Percentiles rank a stretch among this genome's conserved stretches.
These are phyloP conservation scores for Ennomos quercinarius DNA, from an alignment of 2,888 invertebrate genomes.

Conservation along the genomic window DNA sequence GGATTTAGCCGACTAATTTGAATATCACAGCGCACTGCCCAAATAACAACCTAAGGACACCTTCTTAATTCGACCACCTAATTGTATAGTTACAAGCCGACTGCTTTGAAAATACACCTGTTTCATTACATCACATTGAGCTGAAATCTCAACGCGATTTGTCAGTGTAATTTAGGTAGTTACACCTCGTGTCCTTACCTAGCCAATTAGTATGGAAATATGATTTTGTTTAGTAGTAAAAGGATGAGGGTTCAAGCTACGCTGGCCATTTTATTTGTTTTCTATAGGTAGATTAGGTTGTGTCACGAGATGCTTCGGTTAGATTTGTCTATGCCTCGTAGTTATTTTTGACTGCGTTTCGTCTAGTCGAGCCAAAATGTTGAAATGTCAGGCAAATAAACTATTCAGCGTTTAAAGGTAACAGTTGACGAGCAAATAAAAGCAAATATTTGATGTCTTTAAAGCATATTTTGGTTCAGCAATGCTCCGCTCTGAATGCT, in stretches of 20 bases:
- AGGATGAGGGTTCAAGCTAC: constrained; percentile 35
- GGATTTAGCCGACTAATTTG: constrained; percentile 55
- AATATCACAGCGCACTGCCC: constrained; percentile 30
- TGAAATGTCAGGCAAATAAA: constrained; percentile 59
- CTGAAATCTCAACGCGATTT: constrained; percentile 19
- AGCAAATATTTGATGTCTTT: neutral
- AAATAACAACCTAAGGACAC: constrained; percentile 6
- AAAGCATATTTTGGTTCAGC: constrained; percentile 7
- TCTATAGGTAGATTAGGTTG: constrained; percentile 38
- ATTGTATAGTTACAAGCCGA: constrained; percentile 28
- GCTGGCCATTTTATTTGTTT: constrained; percentile 40
- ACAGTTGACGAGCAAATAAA: constrained; percentile 14
- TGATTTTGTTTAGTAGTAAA: constrained; percentile 36
- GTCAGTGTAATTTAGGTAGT: constrained; percentile 29
- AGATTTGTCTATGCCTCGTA: constrained; percentile 54
- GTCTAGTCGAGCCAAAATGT: constrained; percentile 56
- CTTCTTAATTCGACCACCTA: constrained; percentile 30
- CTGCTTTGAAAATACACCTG: constrained; percentile 28
- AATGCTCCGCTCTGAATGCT: too few species aligned
- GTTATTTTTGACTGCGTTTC: constrained; percentile 62
- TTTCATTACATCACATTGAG: neutral
- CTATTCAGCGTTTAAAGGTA: constrained; percentile 24
- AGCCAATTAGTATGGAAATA: constrained; percentile 45
- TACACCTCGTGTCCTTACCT: constrained; percentile 31
- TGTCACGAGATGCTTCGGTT: constrained; percentile 57